Evolutionary conservation across 2,888 invertebrate species (phyloP).

Genomic region (Thera britannica): DNA sequence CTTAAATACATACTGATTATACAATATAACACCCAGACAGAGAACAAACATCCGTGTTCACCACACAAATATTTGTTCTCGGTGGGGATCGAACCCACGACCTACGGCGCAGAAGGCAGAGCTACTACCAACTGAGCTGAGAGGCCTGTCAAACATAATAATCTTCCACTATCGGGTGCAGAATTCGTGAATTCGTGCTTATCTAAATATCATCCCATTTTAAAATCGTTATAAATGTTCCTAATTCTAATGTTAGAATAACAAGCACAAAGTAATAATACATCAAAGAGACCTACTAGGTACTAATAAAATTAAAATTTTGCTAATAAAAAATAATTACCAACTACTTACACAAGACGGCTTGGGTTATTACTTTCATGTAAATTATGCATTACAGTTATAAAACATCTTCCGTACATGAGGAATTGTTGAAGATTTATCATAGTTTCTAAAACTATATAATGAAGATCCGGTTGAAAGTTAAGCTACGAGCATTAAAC

Average conservation of each 20-base stretch:
- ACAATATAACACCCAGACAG: no score
- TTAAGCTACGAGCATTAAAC: slow-evolving; percentile 13
- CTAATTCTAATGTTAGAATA: neutral
- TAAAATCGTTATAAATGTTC: neutral
- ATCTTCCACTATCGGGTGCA: no score
- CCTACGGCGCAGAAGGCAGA: no score
- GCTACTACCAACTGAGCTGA: no score
- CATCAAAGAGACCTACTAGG: neutral
- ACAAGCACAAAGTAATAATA: neutral
- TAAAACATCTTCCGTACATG: slow-evolving; percentile 12
- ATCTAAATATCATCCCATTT: neutral
- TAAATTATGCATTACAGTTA: slow-evolving; percentile 21
- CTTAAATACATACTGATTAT: no score
- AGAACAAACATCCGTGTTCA: no score
- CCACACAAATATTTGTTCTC: no score
- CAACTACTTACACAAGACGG: neutral
- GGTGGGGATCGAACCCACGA: no score
- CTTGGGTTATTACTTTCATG: slow-evolving; percentile 15
- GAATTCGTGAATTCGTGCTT: no score
- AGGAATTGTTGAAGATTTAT: slow-evolving; percentile 1
- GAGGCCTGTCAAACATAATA: no score
- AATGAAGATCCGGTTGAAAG: slow-evolving; percentile 20
- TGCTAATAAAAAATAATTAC: slow-evolving; percentile 2
- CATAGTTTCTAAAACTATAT: slow-evolving; percentile 18
- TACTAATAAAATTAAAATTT: slow-evolving; percentile 7